Evolutionary conservation across 1,140 invertebrate species (phyloP).

Genomic region (Brachystomella parvula): DNA sequence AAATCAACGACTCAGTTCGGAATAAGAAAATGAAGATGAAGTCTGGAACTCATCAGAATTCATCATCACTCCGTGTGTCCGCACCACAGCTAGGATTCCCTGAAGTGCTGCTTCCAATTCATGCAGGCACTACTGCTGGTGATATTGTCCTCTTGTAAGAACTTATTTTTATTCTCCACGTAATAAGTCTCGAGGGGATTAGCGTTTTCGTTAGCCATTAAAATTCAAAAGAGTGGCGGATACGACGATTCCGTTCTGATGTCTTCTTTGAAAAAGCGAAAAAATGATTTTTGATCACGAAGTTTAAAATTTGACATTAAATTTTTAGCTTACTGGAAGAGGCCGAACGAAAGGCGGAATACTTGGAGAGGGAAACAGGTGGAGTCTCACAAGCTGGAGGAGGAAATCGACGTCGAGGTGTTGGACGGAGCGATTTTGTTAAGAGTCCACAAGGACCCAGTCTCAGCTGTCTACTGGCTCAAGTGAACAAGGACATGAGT

Average conservation of each 20-base stretch:
- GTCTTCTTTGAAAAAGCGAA: too few relatives aligned
- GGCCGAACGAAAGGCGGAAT: conserved; percentile 36
- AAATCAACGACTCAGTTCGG: conserved; percentile 50
- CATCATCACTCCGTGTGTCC: conserved; percentile 43
- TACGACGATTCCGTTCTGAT: too few relatives aligned
- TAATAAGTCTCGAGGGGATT: too few relatives aligned
- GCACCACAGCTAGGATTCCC: conserved; percentile 48
- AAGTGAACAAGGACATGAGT: conserved; percentile 45
- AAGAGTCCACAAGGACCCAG: conserved; percentile 40
- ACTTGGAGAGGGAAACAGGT: conserved; percentile 30
- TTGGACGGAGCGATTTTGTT: conserved; percentile 33
- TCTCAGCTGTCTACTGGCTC: conserved; percentile 44
- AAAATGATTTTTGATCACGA: too few relatives aligned
- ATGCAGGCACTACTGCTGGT: conserved; percentile 45
- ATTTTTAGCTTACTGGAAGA: conserved; percentile 33
- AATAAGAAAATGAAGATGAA: conserved; percentile 44
- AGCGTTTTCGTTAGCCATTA: too few relatives aligned
- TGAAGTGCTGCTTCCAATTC: conserved; percentile 45
- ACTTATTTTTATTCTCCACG: too few relatives aligned
- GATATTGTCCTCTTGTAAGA: conserved; percentile 48
- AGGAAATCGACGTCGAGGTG: conserved; percentile 38
- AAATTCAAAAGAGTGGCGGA: too few relatives aligned
- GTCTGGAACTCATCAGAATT: conserved; percentile 10
- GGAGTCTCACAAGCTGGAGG: not conserved
- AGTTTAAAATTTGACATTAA: too few relatives aligned